phyloP scores from a whole-genome alignment of 2,797 vertebrate species.

The Semotilus atromaculatus region DNA sequence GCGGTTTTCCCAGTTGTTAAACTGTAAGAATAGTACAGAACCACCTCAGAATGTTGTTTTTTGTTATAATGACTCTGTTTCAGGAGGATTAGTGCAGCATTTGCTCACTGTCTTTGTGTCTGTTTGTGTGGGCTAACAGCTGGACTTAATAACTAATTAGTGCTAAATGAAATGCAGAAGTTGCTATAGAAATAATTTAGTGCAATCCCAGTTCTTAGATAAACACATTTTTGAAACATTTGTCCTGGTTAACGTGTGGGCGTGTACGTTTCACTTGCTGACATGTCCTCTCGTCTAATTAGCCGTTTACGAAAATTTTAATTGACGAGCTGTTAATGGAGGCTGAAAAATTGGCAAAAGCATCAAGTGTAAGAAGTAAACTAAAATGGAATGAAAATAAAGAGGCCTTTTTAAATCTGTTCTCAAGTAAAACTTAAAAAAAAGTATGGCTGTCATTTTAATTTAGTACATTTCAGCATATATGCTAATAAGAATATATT shows the following conservation, averaged over 20 bases:
- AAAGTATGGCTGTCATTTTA: background rate
- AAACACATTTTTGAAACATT: background rate
- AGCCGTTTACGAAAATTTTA: background rate
- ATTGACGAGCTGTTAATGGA: conserved; percentile 9
- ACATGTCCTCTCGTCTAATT: background rate
- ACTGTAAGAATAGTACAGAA: background rate
- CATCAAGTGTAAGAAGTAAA: background rate
- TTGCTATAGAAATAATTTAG: background rate
- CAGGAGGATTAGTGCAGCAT: background rate
- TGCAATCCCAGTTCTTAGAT: background rate
- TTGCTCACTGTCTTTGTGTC: background rate
- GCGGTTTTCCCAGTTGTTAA: conserved; percentile 12
- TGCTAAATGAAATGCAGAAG: background rate
- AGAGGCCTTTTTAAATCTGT: background rate
- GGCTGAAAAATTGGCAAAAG: background rate
- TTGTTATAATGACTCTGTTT: background rate
- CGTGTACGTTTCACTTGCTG: background rate
- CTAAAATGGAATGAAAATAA: background rate
- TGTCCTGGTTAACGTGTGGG: background rate
- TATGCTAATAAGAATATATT: background rate
- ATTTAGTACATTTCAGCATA: background rate
- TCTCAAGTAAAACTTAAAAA: background rate
- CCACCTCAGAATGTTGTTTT: conserved; percentile 1
- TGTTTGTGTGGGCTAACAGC: conserved; percentile 20
- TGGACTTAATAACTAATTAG: background rate